These are phyloP conservation scores for Anagrus nilaparvatae DNA, from an alignment of 1,140 invertebrate genomes.

Conservation along the genomic window DNA sequence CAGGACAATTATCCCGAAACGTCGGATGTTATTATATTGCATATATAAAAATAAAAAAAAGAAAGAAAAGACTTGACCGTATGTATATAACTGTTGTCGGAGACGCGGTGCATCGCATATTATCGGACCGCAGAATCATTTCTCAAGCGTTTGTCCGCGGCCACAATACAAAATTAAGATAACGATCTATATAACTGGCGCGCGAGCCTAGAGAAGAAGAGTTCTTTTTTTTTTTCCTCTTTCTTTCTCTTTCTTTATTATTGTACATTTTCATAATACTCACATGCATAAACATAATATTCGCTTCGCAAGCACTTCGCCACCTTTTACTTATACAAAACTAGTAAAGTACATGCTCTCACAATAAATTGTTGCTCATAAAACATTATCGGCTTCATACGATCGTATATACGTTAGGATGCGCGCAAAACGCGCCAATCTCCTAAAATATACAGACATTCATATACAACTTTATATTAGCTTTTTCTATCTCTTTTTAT, in stretches of 20 bases:
- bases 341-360: conserved; percentile 12
- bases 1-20: conserved; percentile 8
- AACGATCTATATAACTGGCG: conserved; percentile 6
- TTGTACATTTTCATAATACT: no score
- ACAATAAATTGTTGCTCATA: conserved; percentile 12
- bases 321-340: conserved; percentile 14
- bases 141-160: conserved; percentile 9
- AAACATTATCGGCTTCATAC: conserved; percentile 12
- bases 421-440: no score
- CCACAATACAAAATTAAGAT: conserved; percentile 15
- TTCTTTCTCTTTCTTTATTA: no score
- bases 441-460: no score
- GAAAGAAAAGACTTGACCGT: no score
- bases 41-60: no score
- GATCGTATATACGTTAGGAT: no score
- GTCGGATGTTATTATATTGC: neutral
- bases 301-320: neutral
- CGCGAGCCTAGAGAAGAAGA: neutral
- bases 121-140: conserved; percentile 11
- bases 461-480: no score
- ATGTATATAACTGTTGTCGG: conserved; percentile 4
- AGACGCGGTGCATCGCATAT: conserved; percentile 1
- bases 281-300: no score
- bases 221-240: no score
- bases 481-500: no score